phyloP scores from a whole-genome alignment of 2,113 vertebrate species.

The Grammomys surdaster region DNA sequence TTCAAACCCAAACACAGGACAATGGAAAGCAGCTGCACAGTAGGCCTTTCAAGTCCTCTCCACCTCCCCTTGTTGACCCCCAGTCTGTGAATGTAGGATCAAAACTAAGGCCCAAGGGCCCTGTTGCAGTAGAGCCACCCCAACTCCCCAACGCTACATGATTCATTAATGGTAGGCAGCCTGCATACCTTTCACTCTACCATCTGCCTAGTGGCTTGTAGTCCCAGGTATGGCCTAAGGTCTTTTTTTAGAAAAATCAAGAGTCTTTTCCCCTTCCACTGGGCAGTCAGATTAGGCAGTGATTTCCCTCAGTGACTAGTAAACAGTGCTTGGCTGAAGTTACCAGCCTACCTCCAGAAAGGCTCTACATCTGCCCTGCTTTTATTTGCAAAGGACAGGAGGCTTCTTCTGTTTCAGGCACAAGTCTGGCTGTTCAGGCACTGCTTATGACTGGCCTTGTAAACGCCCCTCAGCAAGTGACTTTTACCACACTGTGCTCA shows the following conservation, averaged over 20 bases:
- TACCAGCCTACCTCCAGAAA: background rate
- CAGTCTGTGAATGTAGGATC: accelerated
- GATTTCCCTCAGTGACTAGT: background rate
- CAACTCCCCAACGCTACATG: accelerated
- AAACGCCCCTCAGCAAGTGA: background rate
- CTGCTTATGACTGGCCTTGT: background rate
- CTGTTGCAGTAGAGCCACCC: accelerated
- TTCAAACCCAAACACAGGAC: background rate
- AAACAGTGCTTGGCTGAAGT: background rate
- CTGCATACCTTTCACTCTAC: background rate
- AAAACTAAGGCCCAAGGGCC: background rate
- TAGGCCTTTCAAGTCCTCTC: background rate
- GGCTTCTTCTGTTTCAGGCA: background rate
- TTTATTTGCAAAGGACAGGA: background rate
- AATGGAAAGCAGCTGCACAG: background rate
- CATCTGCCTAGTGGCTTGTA: background rate
- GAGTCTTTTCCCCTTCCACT: background rate
- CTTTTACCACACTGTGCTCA: background rate
- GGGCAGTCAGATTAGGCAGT: background rate
- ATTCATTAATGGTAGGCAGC: background rate
- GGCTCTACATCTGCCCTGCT: background rate
- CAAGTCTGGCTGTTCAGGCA: background rate
- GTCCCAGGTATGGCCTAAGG: background rate
- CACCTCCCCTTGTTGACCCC: background rate
- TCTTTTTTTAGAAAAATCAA: background rate